These are phyloP conservation scores for Dasyornis broadbenti DNA, from an alignment of 2,113 vertebrate species.

Conservation along the genomic window DNA sequence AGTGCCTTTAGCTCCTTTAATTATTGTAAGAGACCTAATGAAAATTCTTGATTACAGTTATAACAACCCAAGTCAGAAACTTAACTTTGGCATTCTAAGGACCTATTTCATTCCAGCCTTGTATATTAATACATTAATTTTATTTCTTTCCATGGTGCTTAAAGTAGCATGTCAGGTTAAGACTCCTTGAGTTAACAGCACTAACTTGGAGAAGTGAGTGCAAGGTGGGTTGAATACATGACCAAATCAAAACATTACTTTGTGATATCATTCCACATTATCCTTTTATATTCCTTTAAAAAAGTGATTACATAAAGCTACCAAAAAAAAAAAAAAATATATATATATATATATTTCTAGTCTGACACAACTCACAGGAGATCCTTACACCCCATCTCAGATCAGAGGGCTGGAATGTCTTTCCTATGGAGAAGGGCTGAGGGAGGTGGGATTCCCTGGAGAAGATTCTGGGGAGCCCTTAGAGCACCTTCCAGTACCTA, in stretches of 20 bases:
- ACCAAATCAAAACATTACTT: background rate
- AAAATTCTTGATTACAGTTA: background rate
- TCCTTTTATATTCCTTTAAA: fast-evolving
- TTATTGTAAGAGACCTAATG: background rate
- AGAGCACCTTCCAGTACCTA: background rate
- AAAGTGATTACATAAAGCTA: background rate
- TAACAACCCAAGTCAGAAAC: background rate
- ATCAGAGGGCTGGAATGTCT: background rate
- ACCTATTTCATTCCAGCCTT: background rate
- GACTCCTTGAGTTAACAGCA: background rate
- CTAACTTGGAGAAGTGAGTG: background rate
- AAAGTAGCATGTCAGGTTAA: background rate
- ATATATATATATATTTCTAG: fast-evolving
- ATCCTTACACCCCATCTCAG: background rate
- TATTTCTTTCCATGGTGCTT: background rate
- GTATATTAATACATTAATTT: background rate
- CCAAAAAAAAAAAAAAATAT: background rate
- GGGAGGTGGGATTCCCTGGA: background rate
- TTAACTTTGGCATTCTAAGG: background rate
- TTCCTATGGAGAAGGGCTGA: background rate
- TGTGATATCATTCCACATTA: background rate
- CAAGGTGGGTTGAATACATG: background rate
- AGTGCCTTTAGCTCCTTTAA: background rate
- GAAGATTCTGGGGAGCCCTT: too few species aligned
- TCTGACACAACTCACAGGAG: background rate